phyloP scores from a whole-genome alignment of 2,888 invertebrate species.

The Serrognathus titanus region DNA sequence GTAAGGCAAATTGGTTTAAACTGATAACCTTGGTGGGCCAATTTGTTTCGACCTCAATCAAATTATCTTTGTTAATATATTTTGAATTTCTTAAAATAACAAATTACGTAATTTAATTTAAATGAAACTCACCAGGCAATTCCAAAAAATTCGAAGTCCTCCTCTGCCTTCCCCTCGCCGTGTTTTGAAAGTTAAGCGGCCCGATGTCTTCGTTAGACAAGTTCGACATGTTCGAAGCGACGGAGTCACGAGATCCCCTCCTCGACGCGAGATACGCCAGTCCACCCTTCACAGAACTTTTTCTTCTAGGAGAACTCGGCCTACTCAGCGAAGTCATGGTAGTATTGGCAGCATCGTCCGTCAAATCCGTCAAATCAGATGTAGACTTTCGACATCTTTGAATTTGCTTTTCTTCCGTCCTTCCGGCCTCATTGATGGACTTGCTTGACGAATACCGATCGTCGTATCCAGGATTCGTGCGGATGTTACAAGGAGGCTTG shows the following conservation, averaged over 20 bases:
- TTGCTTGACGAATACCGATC: constrained; percentile 48
- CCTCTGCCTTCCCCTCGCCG: constrained; percentile 72
- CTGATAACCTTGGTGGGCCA: no score
- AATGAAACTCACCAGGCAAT: constrained; percentile 65
- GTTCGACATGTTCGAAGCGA: constrained; percentile 64
- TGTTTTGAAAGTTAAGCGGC: constrained; percentile 75
- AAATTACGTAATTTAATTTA: no score
- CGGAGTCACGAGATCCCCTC: constrained; percentile 75
- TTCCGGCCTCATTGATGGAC: constrained; percentile 48
- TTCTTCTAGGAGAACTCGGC: constrained; percentile 64
- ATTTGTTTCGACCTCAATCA: no score
- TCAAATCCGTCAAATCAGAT: constrained; percentile 68
- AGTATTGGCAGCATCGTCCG: constrained; percentile 55
- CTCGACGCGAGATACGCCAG: constrained; percentile 80
- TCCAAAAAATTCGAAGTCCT: constrained; percentile 85
- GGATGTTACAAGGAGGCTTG: constrained; percentile 50
- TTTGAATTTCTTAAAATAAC: no score
- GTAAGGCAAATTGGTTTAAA: no score
- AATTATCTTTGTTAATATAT: no score
- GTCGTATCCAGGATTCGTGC: constrained; percentile 62
- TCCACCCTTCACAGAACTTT: constrained; percentile 67
- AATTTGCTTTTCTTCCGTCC: constrained; percentile 42
- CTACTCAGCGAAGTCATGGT: constrained; percentile 60
- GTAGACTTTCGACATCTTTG: constrained; percentile 69
- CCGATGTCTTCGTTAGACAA: constrained; percentile 79